Conservation (phyloP, 2,113 vertebrate genomes). For the Ciconia boyciana region DNA sequence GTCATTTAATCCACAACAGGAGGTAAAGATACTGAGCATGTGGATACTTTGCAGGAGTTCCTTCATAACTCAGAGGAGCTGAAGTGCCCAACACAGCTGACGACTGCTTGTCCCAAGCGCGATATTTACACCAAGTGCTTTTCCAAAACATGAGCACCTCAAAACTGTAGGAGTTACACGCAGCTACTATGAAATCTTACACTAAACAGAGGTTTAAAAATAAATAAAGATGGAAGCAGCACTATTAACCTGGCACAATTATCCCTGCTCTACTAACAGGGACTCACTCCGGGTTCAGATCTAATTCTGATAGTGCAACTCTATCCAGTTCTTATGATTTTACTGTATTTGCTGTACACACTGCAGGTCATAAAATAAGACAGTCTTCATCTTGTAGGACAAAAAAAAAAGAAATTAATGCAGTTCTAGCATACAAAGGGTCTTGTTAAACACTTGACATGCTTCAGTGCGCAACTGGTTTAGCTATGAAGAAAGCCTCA, state of each 20-base stretch:
- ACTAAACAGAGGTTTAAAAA: not conserved
- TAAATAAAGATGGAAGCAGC: not conserved
- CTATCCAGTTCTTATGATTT: not conserved
- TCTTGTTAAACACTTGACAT: not conserved
- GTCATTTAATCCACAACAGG: not conserved
- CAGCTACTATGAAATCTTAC: not conserved
- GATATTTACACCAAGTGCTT: not conserved
- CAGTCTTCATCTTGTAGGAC: not conserved
- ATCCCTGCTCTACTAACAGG: not conserved
- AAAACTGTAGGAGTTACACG: not conserved
- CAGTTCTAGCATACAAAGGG: not conserved
- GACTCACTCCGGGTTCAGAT: not conserved
- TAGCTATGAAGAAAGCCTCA: not conserved
- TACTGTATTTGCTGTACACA: not conserved
- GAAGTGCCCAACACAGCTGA: not conserved
- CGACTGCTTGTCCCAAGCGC: fast-evolving
- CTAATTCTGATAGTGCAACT: not conserved
- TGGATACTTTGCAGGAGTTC: not conserved
- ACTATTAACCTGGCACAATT: not conserved
- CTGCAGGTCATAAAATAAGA: not conserved
- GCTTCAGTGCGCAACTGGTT: not conserved
- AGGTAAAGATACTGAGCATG: not conserved
- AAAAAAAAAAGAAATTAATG: not conserved
- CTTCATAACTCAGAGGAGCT: not conserved
- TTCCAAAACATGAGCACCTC: not conserved